phyloP scores from a whole-genome alignment of 2,113 vertebrate genomes.

The Muntiacus muntjak region DNA sequence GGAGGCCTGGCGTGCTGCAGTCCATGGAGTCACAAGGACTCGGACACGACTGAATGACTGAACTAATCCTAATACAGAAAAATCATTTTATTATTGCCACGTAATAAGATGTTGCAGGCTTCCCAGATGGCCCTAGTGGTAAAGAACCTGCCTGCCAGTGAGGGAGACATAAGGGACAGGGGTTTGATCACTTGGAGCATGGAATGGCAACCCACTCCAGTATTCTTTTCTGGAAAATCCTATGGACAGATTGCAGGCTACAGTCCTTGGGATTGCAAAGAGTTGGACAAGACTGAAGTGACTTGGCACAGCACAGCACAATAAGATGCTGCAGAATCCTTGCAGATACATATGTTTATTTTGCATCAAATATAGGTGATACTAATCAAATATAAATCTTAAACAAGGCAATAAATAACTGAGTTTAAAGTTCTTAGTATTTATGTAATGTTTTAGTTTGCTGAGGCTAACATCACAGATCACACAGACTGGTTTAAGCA shows the following conservation, averaged over 20 bases:
- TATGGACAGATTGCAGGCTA: neutral
- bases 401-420: neutral
- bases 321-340: neutral
- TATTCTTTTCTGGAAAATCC: neutral
- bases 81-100: neutral
- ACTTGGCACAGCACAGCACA: neutral
- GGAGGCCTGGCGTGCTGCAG: neutral
- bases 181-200: neutral
- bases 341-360: neutral
- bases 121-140: neutral
- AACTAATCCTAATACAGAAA: neutral
- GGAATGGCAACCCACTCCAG: neutral
- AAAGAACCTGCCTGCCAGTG: neutral
- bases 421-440: neutral
- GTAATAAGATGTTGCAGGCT: neutral
- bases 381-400: neutral
- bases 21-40: neutral
- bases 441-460: neutral
- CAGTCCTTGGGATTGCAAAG: neutral
- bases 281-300: neutral
- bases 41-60: fast-evolving
- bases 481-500: neutral
- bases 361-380: neutral
- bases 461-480: neutral
- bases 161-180: neutral